Evolutionary conservation across 2,797 vertebrate species (phyloP).

Genomic region (Gouania willdenowi): DNA sequence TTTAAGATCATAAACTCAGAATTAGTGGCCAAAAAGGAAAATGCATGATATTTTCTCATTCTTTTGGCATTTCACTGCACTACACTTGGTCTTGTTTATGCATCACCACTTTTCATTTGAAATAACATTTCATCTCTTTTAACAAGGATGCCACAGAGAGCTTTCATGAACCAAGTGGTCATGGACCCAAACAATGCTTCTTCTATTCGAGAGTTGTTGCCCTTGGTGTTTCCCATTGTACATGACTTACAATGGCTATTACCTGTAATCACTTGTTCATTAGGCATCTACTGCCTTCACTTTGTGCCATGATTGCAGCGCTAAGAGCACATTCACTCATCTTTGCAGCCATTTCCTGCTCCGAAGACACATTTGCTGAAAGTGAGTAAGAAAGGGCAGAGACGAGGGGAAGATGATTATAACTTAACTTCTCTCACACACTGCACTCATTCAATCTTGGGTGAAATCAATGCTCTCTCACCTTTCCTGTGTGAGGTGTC

Average conservation of each 20-base stretch:
- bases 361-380: slow-evolving; percentile 27
- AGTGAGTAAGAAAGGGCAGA: slow-evolving; percentile 1
- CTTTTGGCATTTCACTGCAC: slow-evolving; percentile 8
- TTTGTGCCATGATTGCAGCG: slow-evolving; percentile 12
- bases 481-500: slow-evolving; percentile 10
- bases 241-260: slow-evolving; percentile 8
- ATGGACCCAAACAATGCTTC: background rate
- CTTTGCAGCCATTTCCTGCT: slow-evolving; percentile 36
- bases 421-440: slow-evolving; percentile 3
- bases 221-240: background rate
- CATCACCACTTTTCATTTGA: too few species aligned
- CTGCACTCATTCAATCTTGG: slow-evolving; percentile 27
- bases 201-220: background rate
- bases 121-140: too few species aligned
- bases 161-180: slow-evolving; percentile 1
- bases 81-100: too few species aligned
- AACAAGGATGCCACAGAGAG: slow-evolving; percentile 6
- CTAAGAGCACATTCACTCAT: slow-evolving; percentile 1
- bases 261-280: slow-evolving; percentile 28
- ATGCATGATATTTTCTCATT: background rate
- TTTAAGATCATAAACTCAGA: background rate
- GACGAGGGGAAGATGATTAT: slow-evolving; percentile 1
- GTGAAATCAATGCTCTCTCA: slow-evolving; percentile 34
- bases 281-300: slow-evolving; percentile 5
- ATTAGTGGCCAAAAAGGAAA: background rate